phyloP scores from a whole-genome alignment of 2,797 vertebrate species.

The Tokudaia tokunoshimensis region DNA sequence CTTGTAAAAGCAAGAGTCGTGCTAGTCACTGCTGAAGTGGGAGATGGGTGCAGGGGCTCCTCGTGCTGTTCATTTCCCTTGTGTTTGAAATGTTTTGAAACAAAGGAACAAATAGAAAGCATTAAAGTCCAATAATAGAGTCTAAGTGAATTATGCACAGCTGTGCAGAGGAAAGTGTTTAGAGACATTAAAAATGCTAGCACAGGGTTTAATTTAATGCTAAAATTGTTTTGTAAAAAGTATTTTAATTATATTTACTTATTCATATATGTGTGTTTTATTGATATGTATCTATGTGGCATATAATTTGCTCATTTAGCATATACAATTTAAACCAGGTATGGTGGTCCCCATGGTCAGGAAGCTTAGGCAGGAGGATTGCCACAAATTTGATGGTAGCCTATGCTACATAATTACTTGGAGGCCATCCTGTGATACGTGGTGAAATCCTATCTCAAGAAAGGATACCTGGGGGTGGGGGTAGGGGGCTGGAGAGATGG shows the following conservation, averaged over 20 bases:
- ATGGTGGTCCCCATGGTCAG: neutral
- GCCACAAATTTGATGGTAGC: neutral
- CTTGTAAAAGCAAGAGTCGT: slow-evolving; percentile 40
- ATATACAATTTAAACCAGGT: neutral
- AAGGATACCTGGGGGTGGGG: neutral
- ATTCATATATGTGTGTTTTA: slow-evolving; percentile 13
- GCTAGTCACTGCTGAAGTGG: slow-evolving; percentile 40
- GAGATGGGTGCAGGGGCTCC: neutral
- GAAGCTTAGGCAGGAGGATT: neutral
- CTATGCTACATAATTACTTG: neutral
- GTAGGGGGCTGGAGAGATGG: no score
- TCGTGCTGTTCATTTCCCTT: slow-evolving; percentile 27
- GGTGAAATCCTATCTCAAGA: neutral
- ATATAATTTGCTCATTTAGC: slow-evolving; percentile 55
- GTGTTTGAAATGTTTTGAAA: slow-evolving; percentile 68
- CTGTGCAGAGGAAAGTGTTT: slow-evolving; percentile 39
- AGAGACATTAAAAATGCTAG: neutral
- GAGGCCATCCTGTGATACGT: neutral
- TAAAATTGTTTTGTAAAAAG: neutral
- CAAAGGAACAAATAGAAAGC: slow-evolving; percentile 49
- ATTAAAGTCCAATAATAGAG: neutral
- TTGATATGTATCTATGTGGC: neutral
- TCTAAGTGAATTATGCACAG: slow-evolving; percentile 50
- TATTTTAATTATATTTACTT: slow-evolving; percentile 5
- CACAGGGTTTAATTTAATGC: neutral